Evolutionary conservation across 2,888 invertebrate species (phyloP).

Genomic region (Scaptomyza polygonia): DNA sequence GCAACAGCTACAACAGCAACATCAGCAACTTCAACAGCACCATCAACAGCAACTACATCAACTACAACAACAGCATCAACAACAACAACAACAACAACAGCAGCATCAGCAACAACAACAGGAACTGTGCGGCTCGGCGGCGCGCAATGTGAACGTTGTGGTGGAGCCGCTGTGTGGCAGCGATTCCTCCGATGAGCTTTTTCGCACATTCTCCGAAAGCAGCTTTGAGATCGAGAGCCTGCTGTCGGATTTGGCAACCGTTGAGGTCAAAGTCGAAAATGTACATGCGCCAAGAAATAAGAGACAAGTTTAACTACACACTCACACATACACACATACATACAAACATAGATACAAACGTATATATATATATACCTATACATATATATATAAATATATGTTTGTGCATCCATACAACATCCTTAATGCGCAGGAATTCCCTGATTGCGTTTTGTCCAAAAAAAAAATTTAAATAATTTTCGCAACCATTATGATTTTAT

Average conservation of each 20-base stretch:
- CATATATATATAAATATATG: neutral
- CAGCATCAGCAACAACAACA: constrained; percentile 38
- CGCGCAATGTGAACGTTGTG: constrained; percentile 78
- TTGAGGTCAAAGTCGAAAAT: constrained; percentile 89
- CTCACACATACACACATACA: constrained; percentile 10
- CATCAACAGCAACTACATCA: constrained; percentile 32
- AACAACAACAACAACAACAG: constrained; percentile 8
- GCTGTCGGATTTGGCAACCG: constrained; percentile 90
- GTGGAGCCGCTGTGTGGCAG: constrained; percentile 85
- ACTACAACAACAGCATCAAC: constrained; percentile 27
- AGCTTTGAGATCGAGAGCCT: constrained; percentile 94
- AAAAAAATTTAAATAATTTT: neutral
- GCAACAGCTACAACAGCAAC: constrained; percentile 33
- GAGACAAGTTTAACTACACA: constrained; percentile 41
- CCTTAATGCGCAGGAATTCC: constrained; percentile 38
- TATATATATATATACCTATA: neutral
- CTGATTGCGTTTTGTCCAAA: constrained; percentile 14
- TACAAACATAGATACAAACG: neutral
- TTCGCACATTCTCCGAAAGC: constrained; percentile 92
- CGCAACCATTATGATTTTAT: constrained; percentile 47
- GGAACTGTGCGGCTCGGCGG: constrained; percentile 63
- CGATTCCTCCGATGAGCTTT: constrained; percentile 90
- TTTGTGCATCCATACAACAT: neutral
- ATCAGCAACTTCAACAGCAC: constrained; percentile 35
- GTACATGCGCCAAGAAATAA: constrained; percentile 67